Percentiles rank a stretch among this genome's conserved stretches.
Evolutionary conservation across 2,797 vertebrate species (phyloP).

Genomic region (Alca torda): DNA sequence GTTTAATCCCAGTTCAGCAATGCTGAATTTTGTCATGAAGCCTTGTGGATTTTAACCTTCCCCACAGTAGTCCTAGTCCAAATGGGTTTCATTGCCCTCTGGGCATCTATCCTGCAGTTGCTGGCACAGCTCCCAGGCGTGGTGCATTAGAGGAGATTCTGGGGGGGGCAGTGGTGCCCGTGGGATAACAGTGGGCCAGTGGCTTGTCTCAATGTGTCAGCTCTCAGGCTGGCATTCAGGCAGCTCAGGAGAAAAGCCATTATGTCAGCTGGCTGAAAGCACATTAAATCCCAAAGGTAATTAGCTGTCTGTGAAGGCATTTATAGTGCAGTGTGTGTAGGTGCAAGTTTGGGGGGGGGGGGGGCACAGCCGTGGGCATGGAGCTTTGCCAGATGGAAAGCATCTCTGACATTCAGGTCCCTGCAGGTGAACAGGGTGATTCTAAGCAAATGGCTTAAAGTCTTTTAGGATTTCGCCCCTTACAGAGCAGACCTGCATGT

Average conservation of each 20-base stretch:
- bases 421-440: neutral
- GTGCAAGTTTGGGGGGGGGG: neutral
- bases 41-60: slow-evolving; percentile 7
- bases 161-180: rapidly evolving
- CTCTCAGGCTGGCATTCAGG: neutral
- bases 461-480: neutral
- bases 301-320: neutral
- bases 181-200: neutral
- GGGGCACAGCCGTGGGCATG: rapidly evolving
- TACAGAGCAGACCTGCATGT: neutral
- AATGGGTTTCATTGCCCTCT: neutral
- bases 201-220: neutral
- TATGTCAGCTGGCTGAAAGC: neutral
- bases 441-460: neutral
- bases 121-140: neutral
- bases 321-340: neutral
- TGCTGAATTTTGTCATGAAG: neutral
- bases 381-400: neutral
- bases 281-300: neutral
- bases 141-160: neutral
- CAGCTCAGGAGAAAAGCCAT: neutral
- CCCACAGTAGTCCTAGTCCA: neutral
- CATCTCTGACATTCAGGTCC: neutral
- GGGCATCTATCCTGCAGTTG: neutral
- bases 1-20: neutral